Conservation (phyloP, 1,140 invertebrate species). For the Mamestra configurata region DNA sequence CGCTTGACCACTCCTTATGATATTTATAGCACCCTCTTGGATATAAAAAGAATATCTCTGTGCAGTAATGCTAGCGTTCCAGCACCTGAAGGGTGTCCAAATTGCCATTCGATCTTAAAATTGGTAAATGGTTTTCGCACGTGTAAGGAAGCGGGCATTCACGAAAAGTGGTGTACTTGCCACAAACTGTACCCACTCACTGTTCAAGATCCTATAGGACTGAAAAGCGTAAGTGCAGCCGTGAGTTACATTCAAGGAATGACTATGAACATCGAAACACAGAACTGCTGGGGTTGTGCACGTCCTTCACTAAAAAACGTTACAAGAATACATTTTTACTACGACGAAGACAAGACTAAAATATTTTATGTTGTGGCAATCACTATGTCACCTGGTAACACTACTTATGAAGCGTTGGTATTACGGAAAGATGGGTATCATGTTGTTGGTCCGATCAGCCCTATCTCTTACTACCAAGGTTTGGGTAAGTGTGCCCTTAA, state of each 20-base stretch:
- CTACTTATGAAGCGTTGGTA: slow-evolving; percentile 76
- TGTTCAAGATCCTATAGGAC: slow-evolving; percentile 66
- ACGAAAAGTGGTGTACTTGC: slow-evolving; percentile 94
- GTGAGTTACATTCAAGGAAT: slow-evolving; percentile 63
- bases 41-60: slow-evolving; percentile 82
- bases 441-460: slow-evolving; percentile 68
- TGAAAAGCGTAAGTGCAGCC: slow-evolving; percentile 70
- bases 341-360: slow-evolving; percentile 65
- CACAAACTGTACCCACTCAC: slow-evolving; percentile 81
- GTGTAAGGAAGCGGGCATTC: slow-evolving; percentile 92
- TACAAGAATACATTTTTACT: slow-evolving; percentile 77
- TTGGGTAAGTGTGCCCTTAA: slow-evolving; percentile 70
- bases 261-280: slow-evolving; percentile 64
- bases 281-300: slow-evolving; percentile 70
- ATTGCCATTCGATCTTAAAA: slow-evolving; percentile 91
- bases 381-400: slow-evolving; percentile 68
- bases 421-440: slow-evolving; percentile 47
- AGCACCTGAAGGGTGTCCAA: slow-evolving; percentile 87
- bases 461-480: slow-evolving; percentile 71
- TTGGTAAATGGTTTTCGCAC: slow-evolving; percentile 90
- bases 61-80: slow-evolving; percentile 71
- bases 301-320: slow-evolving; percentile 65
- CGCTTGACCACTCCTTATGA: slow-evolving; percentile 93
- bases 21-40: slow-evolving; percentile 89
- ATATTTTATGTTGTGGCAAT: slow-evolving; percentile 77